Percentiles rank a stretch among this genome's conserved stretches.
Conservation (phyloP, 2,888 invertebrate species). For the Tolmerus cingulatus region DNA sequence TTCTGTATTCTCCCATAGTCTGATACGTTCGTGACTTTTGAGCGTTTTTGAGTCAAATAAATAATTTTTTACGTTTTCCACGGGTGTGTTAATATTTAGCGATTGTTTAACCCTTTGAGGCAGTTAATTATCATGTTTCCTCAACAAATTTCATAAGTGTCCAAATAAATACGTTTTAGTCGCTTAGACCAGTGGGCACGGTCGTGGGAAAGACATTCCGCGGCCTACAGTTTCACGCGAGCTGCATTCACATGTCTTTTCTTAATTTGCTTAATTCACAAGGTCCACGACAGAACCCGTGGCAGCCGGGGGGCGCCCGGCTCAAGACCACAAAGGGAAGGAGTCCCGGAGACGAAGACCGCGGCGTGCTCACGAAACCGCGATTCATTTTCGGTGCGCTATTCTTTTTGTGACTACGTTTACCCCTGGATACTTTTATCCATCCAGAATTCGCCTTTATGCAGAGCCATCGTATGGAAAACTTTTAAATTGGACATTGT, state of each 20-base stretch:
- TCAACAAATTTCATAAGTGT: neutral
- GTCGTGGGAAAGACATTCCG: neutral
- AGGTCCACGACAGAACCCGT: neutral
- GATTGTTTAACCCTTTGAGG: neutral
- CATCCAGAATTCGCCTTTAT: neutral
- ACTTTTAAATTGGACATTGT: conserved; percentile 35
- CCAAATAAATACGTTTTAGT: neutral
- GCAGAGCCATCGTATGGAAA: conserved; percentile 10
- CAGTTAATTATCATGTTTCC: neutral
- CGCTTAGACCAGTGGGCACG: neutral
- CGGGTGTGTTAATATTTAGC: neutral
- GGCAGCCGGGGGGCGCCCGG: neutral
- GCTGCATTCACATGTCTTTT: neutral
- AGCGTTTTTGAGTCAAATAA: neutral
- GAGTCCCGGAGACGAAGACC: neutral
- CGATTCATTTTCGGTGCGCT: neutral
- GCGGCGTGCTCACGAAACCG: neutral
- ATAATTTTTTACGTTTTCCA: neutral
- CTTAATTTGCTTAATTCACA: neutral
- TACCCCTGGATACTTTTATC: conserved; percentile 2
- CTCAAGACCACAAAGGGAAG: neutral
- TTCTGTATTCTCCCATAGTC: neutral
- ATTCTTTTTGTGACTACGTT: neutral
- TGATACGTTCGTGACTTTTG: neutral
- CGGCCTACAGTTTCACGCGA: neutral